These are phyloP conservation scores for Sinella curviseta DNA, from an alignment of 1,140 invertebrate genomes.

Conservation along the genomic window DNA sequence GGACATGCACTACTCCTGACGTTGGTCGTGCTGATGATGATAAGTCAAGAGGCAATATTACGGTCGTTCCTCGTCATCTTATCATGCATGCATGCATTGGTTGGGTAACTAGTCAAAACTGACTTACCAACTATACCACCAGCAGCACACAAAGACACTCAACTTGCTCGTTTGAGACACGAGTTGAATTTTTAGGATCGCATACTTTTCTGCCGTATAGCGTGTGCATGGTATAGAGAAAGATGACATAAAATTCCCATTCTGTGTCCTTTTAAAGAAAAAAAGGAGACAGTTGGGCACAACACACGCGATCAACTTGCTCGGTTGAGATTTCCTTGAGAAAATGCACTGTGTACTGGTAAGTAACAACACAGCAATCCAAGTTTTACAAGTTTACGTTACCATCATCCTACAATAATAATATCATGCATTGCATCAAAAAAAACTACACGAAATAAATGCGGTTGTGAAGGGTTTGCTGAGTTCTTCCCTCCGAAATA, in stretches of 20 bases:
- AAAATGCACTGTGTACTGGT: not conserved
- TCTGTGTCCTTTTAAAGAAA: not conserved
- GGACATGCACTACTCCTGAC: too few relatives aligned
- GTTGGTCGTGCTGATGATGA: too few relatives aligned
- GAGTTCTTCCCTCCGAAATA: not conserved
- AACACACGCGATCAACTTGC: not conserved
- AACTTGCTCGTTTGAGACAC: not conserved
- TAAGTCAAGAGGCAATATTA: too few relatives aligned
- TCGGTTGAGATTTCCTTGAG: not conserved
- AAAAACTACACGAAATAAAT: not conserved
- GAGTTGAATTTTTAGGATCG: not conserved
- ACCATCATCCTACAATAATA: too few relatives aligned
- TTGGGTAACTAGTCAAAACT: not conserved
- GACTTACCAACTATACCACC: not conserved
- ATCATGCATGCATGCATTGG: too few relatives aligned
- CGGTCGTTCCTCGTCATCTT: too few relatives aligned
- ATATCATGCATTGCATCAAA: not conserved
- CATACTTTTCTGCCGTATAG: not conserved
- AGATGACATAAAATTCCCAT: too few relatives aligned
- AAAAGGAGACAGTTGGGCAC: slow-evolving; percentile 13
- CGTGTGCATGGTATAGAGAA: not conserved
- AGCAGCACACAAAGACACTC: not conserved
- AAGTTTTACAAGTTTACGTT: too few relatives aligned
- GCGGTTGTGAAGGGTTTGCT: too few relatives aligned
- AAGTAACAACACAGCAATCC: too few relatives aligned